A percentile compares a stretch with the other conserved stretches of the same genome.
Evolutionary conservation across 2,888 invertebrate species (phyloP).

Genomic region (Phengaris arion): DNA sequence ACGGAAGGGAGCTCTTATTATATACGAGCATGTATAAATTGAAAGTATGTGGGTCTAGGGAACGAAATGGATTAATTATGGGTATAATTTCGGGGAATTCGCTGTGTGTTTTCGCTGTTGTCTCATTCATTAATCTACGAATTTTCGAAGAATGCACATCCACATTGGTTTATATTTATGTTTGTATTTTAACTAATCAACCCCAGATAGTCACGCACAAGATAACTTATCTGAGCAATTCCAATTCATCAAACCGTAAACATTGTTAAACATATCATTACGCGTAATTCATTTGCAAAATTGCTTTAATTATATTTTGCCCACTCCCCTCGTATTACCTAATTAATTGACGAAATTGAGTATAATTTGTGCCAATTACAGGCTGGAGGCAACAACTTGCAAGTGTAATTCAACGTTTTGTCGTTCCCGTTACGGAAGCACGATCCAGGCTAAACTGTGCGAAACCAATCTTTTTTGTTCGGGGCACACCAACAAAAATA

Average conservation of each 20-base stretch:
- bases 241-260: slow-evolving; percentile 25
- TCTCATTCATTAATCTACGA: neutral
- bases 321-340: slow-evolving; percentile 34
- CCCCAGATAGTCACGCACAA: slow-evolving; percentile 5
- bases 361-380: slow-evolving; percentile 58
- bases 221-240: slow-evolving; percentile 4
- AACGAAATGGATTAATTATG: neutral
- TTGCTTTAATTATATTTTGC: slow-evolving; percentile 28
- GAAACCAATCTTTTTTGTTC: slow-evolving; percentile 71
- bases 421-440: slow-evolving; percentile 68
- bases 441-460: slow-evolving; percentile 66
- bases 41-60: neutral
- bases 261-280: slow-evolving; percentile 25
- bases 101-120: neutral
- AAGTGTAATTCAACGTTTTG: slow-evolving; percentile 58
- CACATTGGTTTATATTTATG: neutral
- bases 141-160: too few species aligned
- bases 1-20: neutral
- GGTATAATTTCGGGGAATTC: neutral
- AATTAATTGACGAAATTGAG: slow-evolving; percentile 53
- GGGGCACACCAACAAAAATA: slow-evolving; percentile 49
- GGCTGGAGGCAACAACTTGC: slow-evolving; percentile 43
- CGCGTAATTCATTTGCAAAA: slow-evolving; percentile 25
- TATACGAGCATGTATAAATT: neutral
- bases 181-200: neutral